Evolutionary conservation across 2,888 invertebrate species (phyloP).

Genomic region (Watsonalla binaria): DNA sequence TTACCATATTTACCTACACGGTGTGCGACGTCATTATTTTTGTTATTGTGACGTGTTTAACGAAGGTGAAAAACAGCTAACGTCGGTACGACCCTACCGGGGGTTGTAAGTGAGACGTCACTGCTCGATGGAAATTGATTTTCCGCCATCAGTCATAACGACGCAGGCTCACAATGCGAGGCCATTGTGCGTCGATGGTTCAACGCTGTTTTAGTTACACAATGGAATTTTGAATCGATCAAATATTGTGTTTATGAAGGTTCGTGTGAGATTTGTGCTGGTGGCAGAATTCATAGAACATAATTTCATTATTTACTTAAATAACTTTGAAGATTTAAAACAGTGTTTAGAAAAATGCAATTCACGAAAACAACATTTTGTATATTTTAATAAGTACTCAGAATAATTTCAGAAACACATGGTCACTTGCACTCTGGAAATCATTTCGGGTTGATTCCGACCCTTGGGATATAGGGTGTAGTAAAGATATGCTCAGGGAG

Average conservation of each 20-base stretch:
- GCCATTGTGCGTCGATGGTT: conserved; percentile 32
- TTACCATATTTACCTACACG: conserved; percentile 15
- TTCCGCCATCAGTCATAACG: conserved; percentile 70
- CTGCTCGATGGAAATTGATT: conserved; percentile 73
- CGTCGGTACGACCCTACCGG: conserved; percentile 41
- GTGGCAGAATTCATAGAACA: too few species aligned
- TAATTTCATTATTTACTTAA: too few species aligned
- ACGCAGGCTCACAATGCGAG: conserved; percentile 38
- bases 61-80: conserved; percentile 71
- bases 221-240: conserved; percentile 5
- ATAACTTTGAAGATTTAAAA: too few species aligned
- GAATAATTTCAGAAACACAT: too few species aligned
- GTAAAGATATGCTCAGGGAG: too few species aligned
- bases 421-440: too few species aligned
- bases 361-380: too few species aligned
- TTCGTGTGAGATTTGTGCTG: not conserved
- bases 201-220: conserved; percentile 14
- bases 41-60: conserved; percentile 76
- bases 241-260: not conserved
- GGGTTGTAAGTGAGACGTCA: conserved; percentile 67
- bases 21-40: conserved; percentile 42
- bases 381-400: too few species aligned
- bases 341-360: too few species aligned
- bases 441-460: too few species aligned
- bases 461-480: too few species aligned